Evolutionary conservation across 2,888 invertebrate species (phyloP), one percentile per base, ranked within the genome.

Genomic region (Corythucha ciliata): DNA sequence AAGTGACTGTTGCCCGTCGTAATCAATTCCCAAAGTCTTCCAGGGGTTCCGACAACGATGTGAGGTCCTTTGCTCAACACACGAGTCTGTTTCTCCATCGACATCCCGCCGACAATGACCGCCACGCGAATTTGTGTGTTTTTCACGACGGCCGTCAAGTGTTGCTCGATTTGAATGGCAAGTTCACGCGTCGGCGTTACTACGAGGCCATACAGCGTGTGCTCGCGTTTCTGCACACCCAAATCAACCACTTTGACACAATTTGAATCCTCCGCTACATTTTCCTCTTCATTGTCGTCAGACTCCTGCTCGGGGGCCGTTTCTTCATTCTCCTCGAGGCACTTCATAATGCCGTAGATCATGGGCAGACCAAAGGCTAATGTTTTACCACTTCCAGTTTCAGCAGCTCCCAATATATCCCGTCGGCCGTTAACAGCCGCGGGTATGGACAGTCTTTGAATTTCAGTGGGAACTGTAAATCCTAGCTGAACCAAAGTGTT

Each of bases 311-410:
- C 52, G 2, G 44, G 37, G 3, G 44, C 51, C 18, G 14, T 41
- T 26, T 8, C 29, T 10, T 45, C 44, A 36, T 39, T 39, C 18
- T 22, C 33, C 27, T 55, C 54, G 4, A 56, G 21, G 34, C 57
- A 60, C 57, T 58, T 59, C 44, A 94, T 70, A 57, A 96, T 92
- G 14, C 89, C 88, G 48, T 80, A 73, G 52, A 98, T 70, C 34
- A 98, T 82, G 8, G 98, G 98, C 53, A 98, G 84, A 1, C 90
- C 94, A 72, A 97, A 98, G 0, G 97, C 97, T 46, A 98, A 71
- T 0, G 98, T 98, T 74, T 98, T 98, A 0, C 98, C 98, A 69
- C 94, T 96, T 0, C 98, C 98, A 0, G 98, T 98, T 73, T 97
- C 94, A 2, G 97, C 97, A 49, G 97, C 97, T n/a, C 96, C 98